Conservation (phyloP, 2,888 invertebrate genomes). For the Eucera pruinosa region DNA sequence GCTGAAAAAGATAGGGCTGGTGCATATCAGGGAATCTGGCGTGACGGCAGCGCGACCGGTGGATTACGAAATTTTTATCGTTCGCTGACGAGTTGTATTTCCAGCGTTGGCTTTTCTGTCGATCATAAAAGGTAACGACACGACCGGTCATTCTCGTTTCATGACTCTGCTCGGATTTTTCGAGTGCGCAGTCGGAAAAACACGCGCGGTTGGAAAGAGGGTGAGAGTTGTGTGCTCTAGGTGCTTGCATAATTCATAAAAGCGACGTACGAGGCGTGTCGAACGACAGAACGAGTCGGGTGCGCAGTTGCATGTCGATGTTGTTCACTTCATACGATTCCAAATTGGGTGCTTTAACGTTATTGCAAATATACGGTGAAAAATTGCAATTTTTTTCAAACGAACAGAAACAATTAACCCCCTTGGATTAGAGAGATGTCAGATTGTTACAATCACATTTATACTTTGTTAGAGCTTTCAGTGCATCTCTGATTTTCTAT, state of each 20-base stretch:
- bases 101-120: constrained; percentile 11
- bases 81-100: constrained; percentile 35
- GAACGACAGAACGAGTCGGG: neutral
- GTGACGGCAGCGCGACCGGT: constrained; percentile 4
- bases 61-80: constrained; percentile 46
- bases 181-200: constrained; percentile 11
- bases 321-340: neutral
- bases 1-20: neutral
- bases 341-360: neutral
- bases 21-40: constrained; percentile 4
- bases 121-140: constrained; percentile 50
- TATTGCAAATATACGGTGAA: no score
- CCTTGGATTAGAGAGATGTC: no score
- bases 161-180: constrained; percentile 36
- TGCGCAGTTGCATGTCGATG: neutral
- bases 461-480: no score
- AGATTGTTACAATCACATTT: no score
- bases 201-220: neutral
- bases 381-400: no score
- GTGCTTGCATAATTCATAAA: constrained; percentile 38
- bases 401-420: no score
- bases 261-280: neutral
- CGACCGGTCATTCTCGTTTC: constrained; percentile 39
- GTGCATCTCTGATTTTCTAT: no score
- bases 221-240: neutral